Conservation (phyloP, 2,113 vertebrate genomes). For the Daphoenositta chrysoptera region DNA sequence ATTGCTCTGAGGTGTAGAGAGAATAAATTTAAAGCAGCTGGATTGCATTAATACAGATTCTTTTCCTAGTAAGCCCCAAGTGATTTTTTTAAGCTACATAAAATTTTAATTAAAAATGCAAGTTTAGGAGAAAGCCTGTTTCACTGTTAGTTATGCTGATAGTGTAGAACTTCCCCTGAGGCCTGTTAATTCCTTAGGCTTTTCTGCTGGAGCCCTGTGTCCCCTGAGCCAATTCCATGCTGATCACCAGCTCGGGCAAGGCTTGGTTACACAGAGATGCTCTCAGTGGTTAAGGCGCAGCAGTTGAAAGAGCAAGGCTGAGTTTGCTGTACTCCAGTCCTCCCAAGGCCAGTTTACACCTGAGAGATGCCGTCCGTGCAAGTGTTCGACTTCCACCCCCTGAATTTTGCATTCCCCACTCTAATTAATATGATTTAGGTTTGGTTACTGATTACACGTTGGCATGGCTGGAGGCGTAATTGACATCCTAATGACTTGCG, state of each 20-base stretch:
- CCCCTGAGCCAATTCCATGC: neutral
- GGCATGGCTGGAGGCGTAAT: neutral
- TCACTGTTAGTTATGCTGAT: neutral
- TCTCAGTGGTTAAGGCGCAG: neutral
- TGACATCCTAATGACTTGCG: neutral
- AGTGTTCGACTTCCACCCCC: neutral
- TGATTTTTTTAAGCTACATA: neutral
- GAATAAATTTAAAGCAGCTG: neutral
- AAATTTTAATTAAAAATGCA: neutral
- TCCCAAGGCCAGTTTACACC: neutral
- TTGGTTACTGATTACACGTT: neutral
- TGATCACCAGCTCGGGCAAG: neutral
- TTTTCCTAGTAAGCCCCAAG: neutral
- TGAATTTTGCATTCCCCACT: neutral
- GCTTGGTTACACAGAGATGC: neutral
- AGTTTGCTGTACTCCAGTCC: neutral
- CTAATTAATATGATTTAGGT: neutral
- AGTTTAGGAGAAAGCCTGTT: neutral
- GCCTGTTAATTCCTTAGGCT: neutral
- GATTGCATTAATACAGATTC: neutral
- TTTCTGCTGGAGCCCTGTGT: neutral
- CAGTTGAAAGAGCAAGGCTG: neutral
- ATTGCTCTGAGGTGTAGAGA: neutral
- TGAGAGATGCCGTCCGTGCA: neutral
- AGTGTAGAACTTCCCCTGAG: neutral